phyloP scores from a whole-genome alignment of 1,140 invertebrate genomes.

The Rhyacophila brunnea region DNA sequence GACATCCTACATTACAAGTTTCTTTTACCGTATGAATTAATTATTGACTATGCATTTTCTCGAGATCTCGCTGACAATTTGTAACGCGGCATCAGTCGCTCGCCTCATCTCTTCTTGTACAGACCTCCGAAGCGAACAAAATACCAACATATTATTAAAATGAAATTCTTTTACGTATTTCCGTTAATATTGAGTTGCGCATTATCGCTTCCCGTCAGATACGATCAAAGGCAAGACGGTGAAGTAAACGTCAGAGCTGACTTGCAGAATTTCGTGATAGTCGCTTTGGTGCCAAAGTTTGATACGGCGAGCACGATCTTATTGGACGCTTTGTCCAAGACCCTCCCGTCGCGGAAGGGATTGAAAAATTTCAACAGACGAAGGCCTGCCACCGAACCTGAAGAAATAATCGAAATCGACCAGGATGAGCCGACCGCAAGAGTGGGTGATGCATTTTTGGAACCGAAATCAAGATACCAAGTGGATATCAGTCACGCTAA shows the following conservation, averaged over 20 bases:
- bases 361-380: constrained; percentile 19
- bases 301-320: constrained; percentile 40
- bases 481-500: constrained; percentile 50
- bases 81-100: constrained; percentile 17
- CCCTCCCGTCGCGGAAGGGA: constrained; percentile 29
- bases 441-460: constrained; percentile 51
- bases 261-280: constrained; percentile 62
- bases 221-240: constrained; percentile 63
- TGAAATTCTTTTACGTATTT: constrained; percentile 15
- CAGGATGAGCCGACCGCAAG: constrained; percentile 40
- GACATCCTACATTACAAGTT: background rate
- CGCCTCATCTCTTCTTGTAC: constrained; percentile 9
- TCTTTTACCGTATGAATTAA: background rate
- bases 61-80: constrained; percentile 10
- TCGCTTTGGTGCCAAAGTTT: constrained; percentile 57
- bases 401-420: constrained; percentile 32
- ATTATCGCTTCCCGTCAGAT: constrained; percentile 61
- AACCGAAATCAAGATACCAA: constrained; percentile 52
- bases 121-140: background rate
- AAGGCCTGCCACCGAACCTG: constrained; percentile 37
- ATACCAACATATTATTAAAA: background rate
- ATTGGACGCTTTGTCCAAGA: constrained; percentile 47
- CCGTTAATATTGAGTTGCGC: constrained; percentile 18
- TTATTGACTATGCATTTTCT: constrained; percentile 1
- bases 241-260: constrained; percentile 63